Percentiles rank a stretch among this genome's conserved stretches.
phyloP scores from a whole-genome alignment of 2,797 vertebrate species.

The Parauchenoglanis punctatus region DNA sequence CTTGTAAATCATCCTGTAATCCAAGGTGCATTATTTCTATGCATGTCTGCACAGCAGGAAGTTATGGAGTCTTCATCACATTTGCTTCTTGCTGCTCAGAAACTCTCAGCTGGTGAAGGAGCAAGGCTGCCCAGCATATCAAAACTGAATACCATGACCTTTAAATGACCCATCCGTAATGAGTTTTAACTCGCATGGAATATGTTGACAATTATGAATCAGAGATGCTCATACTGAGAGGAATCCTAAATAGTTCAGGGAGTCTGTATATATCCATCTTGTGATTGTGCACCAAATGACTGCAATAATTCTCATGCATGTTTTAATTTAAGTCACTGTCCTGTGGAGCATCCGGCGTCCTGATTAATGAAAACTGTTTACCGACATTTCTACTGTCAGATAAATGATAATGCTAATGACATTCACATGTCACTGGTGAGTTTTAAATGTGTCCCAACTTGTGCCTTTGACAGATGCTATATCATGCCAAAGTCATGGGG shows the following conservation, averaged over 20 bases:
- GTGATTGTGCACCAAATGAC: conserved; percentile 38
- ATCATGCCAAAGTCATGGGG: conserved; percentile 50
- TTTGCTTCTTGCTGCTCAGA: conserved; percentile 27
- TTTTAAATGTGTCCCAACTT: conserved; percentile 39
- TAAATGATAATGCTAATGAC: conserved; percentile 28
- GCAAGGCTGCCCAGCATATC: conserved; percentile 53
- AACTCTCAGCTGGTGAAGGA: conserved; percentile 41
- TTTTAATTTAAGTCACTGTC: conserved; percentile 38
- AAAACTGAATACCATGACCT: conserved; percentile 55
- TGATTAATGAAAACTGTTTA: conserved; percentile 11
- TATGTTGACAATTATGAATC: conserved; percentile 57
- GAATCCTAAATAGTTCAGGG: conserved; percentile 53
- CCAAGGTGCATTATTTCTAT: conserved; percentile 70
- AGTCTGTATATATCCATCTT: conserved; percentile 19
- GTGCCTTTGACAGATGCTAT: conserved; percentile 49
- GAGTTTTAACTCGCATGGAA: conserved; percentile 61
- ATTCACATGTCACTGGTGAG: conserved; percentile 39
- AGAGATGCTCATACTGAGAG: conserved; percentile 36
- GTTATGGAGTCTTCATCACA: conserved; percentile 53
- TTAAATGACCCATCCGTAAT: conserved; percentile 58
- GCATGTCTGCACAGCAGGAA: conserved; percentile 63
- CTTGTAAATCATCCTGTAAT: conserved; percentile 74
- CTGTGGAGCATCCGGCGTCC: neutral
- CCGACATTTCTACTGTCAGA: conserved; percentile 46
- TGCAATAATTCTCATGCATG: conserved; percentile 31